Evolutionary conservation across 2,888 invertebrate species (phyloP).

Genomic region (Pandemis heparana): DNA sequence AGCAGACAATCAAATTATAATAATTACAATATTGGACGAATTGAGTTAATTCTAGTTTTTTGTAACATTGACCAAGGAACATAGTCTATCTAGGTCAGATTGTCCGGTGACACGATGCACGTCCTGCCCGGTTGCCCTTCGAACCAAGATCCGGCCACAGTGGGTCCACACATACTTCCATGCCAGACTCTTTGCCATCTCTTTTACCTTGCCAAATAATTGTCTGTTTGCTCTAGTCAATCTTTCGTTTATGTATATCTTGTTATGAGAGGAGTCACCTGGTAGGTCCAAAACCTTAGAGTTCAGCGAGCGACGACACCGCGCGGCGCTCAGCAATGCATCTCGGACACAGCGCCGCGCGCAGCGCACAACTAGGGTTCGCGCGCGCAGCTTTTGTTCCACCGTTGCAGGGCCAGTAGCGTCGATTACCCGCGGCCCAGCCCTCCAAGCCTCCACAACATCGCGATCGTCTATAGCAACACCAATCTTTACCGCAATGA

Average conservation of each 20-base stretch:
- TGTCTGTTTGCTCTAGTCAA: constrained; percentile 24
- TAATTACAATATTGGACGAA: too few species aligned
- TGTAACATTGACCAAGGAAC: constrained; percentile 25
- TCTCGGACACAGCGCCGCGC: constrained; percentile 23
- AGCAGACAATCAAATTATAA: too few species aligned
- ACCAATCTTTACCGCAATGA: neutral
- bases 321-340: constrained; percentile 5
- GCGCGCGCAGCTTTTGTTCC: constrained; percentile 6
- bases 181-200: constrained; percentile 21
- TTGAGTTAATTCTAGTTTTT: too few species aligned
- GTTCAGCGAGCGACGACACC: constrained; percentile 10
- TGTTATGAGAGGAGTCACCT: constrained; percentile 8
- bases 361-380: constrained; percentile 22
- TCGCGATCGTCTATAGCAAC: neutral
- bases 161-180: constrained; percentile 40
- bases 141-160: constrained; percentile 39
- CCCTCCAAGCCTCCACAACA: neutral
- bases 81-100: constrained; percentile 9
- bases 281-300: constrained; percentile 3
- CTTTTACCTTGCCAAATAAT: constrained; percentile 30
- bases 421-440: neutral
- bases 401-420: neutral
- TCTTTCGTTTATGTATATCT: constrained; percentile 35
- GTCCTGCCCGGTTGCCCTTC: constrained; percentile 20
- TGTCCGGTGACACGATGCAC: constrained; percentile 20